Percentiles rank a stretch among this genome's conserved stretches.
Conservation (phyloP, 2,113 vertebrate species). For the Spizaetus ornatus region DNA sequence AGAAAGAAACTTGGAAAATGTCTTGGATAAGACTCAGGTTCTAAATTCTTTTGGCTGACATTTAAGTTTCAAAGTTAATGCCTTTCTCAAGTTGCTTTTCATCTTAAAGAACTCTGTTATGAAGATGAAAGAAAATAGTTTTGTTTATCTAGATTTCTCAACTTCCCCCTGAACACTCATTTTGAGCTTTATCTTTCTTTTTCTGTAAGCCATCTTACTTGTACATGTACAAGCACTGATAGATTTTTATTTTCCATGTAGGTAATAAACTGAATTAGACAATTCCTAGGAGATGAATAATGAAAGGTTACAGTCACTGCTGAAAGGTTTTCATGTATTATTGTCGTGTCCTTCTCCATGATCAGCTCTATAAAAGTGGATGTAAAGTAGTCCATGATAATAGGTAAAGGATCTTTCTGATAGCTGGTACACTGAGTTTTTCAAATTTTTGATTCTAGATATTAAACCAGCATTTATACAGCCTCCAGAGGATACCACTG, state of each 20-base stretch:
- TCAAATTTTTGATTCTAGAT: slow-evolving; percentile 69
- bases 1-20: neutral
- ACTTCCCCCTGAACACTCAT: neutral
- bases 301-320: neutral
- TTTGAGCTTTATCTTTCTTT: neutral
- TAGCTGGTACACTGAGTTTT: neutral
- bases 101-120: slow-evolving; percentile 22
- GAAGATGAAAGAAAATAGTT: slow-evolving; percentile 40
- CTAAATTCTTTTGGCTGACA: slow-evolving; percentile 57
- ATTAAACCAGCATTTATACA: slow-evolving; percentile 79
- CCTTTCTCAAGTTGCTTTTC: slow-evolving; percentile 46
- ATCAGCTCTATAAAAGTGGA: neutral
- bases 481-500: slow-evolving; percentile 79
- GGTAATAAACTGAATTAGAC: slow-evolving; percentile 24
- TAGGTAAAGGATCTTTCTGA: neutral
- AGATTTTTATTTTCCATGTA: slow-evolving; percentile 31
- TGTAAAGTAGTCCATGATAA: neutral
- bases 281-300: slow-evolving; percentile 30
- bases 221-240: neutral
- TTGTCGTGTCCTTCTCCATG: neutral
- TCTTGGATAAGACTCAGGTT: slow-evolving; percentile 33
- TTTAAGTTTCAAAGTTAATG: slow-evolving; percentile 52
- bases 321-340: neutral
- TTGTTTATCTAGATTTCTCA: slow-evolving; percentile 48
- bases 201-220: neutral